Base-by-base conservation (phyloP, 2,888 invertebrate genomes). In the Gandaritis pyraliata region DNA sequence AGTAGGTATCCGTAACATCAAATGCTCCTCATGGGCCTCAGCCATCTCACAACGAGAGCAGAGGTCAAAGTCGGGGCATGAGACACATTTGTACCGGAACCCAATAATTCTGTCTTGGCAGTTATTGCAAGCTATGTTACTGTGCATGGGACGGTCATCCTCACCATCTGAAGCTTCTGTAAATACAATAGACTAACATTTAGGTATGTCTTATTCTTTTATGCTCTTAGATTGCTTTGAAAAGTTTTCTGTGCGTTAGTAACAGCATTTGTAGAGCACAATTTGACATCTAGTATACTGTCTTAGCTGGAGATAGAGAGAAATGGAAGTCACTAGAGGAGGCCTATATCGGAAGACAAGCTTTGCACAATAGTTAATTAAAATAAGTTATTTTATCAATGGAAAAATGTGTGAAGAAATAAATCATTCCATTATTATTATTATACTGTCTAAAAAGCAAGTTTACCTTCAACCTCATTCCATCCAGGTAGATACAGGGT, bases 1-100 rank as follows among this genome's bases (percentile, higher is more conserved):
- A 46, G 80, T 84, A 0, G 95, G 93, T 74, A 97, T 94, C 64
- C 96, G 94, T 43, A 97, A 78, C 95, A 97, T 95, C 64, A 94
- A 93, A 80, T 98, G 98, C 2, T 96, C 93, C 0, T 93, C 75
- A 85, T 98, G 98, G 30, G 93, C 80, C 50, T 94, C 94, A 12
- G 93, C 87, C 57, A 88, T 86, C 80, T 97, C 97, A 77, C 98
- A 98, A 6, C 86, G 85, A 30, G 92, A 88, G 77, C 98, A 98
- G 13, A 98, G 92, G 80, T 98, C 98, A 80, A 92, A 98, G 80
- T 98, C 95, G 0, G 90, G 82, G 71, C 98, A 98, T 56, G 95
- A 93, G 15, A 96, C 83, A 78, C 98, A 98, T 83, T 97, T 98
- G 89, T 96, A 98, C 1, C 98, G 94, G 71, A 94, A 95, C 0